Conservation (phyloP, 2,888 invertebrate genomes). For the Oligia fasciuncula region DNA sequence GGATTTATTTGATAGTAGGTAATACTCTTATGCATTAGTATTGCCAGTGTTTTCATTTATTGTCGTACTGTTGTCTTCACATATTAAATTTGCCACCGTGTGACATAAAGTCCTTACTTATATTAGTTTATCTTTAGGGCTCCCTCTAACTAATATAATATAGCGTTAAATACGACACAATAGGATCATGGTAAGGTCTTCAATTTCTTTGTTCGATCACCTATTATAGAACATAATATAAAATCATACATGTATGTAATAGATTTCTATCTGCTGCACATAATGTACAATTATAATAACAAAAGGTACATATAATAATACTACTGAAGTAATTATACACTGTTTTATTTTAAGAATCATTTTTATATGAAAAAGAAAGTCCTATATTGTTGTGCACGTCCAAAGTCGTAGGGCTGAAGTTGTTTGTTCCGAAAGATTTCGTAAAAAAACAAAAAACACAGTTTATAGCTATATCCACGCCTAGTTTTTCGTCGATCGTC, state of each 20-base stretch:
- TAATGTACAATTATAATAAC: not conserved
- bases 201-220: not conserved
- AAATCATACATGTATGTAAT: slow-evolving; percentile 1
- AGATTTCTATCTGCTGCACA: not conserved
- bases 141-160: not conserved
- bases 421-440: not conserved
- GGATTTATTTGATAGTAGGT: not conserved
- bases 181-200: not conserved
- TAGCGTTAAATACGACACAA: not conserved
- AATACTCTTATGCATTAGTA: not conserved
- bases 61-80: not conserved
- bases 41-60: not conserved
- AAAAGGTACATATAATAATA: not conserved
- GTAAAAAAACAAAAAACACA: not conserved
- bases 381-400: not conserved
- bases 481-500: not conserved
- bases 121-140: not conserved
- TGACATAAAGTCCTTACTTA: not conserved
- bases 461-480: not conserved
- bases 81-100: not conserved
- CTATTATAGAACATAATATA: not conserved
- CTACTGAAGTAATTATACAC: not conserved
- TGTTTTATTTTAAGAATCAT: not conserved
- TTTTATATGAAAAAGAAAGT: not conserved
- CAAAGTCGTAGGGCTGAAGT: not conserved